Percentiles rank a stretch among this genome's conserved stretches.
These are phyloP conservation scores for Petaurus breviceps DNA, from an alignment of 2,113 vertebrate species.

Conservation along the genomic window DNA sequence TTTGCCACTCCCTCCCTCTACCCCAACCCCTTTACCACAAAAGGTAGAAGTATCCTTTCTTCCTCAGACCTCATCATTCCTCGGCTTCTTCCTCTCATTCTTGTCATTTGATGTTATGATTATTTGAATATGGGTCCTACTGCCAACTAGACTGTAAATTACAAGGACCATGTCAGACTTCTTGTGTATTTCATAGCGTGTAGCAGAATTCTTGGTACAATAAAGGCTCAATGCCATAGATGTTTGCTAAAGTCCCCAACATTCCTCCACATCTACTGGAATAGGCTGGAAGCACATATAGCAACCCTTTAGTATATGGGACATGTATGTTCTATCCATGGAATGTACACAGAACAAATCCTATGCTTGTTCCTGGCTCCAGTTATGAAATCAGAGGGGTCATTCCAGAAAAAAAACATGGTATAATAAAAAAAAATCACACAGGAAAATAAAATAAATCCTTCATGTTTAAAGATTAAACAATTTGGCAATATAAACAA, in stretches of 20 bases:
- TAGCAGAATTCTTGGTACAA: too few species aligned
- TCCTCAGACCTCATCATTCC: too few species aligned
- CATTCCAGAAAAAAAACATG: constrained; percentile 40
- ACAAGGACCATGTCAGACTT: background rate
- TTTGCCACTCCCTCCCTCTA: background rate
- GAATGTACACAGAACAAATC: constrained; percentile 20
- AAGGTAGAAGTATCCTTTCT: too few species aligned
- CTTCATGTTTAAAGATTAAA: constrained; percentile 35
- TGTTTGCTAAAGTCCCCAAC: background rate
- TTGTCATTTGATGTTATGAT: background rate
- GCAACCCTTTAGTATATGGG: background rate
- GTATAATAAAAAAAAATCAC: constrained; percentile 49
- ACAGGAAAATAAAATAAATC: constrained; percentile 24
- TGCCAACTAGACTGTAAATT: background rate
- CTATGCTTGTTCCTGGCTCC: background rate
- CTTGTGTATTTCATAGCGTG: background rate
- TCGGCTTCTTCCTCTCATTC: background rate
- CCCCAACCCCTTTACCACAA: fast-evolving
- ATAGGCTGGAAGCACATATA: constrained; percentile 42
- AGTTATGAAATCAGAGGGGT: constrained; percentile 52
- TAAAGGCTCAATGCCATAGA: too few species aligned
- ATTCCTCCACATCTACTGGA: constrained; percentile 55
- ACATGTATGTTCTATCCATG: constrained; percentile 38
- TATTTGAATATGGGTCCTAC: background rate
- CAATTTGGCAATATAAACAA: constrained; percentile 13